A percentile compares a stretch with the other conserved stretches of the same genome.
These are phyloP conservation scores for Temnopleurus reevesii DNA, from an alignment of 53 echinoderm and acorn worm species.

Conservation along the genomic window DNA sequence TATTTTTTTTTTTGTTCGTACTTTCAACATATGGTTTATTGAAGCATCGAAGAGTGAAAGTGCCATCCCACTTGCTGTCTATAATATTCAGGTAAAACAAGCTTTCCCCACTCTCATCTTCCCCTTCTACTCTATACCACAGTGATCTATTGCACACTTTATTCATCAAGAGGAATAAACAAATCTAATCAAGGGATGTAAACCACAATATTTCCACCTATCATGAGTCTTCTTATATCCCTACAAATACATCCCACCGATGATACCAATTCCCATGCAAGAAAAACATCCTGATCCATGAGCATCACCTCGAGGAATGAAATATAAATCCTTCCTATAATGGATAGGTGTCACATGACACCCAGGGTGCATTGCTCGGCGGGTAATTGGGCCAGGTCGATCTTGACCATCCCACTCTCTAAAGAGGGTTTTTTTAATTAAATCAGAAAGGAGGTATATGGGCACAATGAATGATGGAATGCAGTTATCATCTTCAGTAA, in stretches of 20 bases:
- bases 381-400: constrained; percentile 21
- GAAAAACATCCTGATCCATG: not conserved
- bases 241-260: not conserved
- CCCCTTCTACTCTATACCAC: no score
- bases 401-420: constrained; percentile 44
- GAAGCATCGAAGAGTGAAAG: no score
- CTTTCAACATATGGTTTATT: no score
- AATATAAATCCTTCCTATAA: constrained; percentile 25
- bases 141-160: no score
- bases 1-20: no score
- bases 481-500: not conserved
- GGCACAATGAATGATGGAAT: not conserved
- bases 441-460: constrained; percentile 25
- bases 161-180: not conserved
- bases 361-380: constrained; percentile 14
- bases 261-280: not conserved
- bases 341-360: constrained; percentile 25
- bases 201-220: not conserved
- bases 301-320: constrained; percentile 17
- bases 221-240: not conserved
- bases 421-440: constrained; percentile 43
- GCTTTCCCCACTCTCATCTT: no score
- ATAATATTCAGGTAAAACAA: no score
- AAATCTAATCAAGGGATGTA: not conserved
- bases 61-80: no score